phyloP scores from a whole-genome alignment of 2,113 vertebrate species.

The Taurulus bubalis region DNA sequence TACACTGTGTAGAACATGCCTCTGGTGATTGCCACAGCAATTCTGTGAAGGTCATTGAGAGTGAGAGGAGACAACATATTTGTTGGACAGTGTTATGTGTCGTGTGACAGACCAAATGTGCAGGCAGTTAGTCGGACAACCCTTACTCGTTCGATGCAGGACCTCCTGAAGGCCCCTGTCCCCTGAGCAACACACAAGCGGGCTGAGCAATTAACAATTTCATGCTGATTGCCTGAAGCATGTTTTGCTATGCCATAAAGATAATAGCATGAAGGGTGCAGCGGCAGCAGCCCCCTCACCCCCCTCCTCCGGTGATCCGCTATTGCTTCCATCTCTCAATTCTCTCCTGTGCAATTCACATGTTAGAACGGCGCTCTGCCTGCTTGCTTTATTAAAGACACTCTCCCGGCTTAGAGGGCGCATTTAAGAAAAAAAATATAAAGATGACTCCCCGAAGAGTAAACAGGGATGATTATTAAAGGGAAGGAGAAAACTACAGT shows the following conservation, averaged over 20 bases:
- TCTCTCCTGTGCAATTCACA: constrained; percentile 80
- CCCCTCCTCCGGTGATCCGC: constrained; percentile 71
- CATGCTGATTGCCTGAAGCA: constrained; percentile 92
- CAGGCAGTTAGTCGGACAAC: constrained; percentile 81
- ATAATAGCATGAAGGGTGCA: constrained; percentile 86
- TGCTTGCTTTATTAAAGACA: constrained; percentile 83
- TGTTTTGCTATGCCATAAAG: constrained; percentile 89
- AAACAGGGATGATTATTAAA: constrained; percentile 87
- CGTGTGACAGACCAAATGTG: constrained; percentile 50
- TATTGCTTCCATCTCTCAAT: constrained; percentile 80
- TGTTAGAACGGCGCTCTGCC: constrained; percentile 75
- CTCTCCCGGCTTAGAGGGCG: constrained; percentile 78
- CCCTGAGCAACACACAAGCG: constrained; percentile 88
- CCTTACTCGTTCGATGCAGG: constrained; percentile 74
- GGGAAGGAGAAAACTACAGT: constrained; percentile 80
- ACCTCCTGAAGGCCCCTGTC: constrained; percentile 87
- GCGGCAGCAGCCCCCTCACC: constrained; percentile 66
- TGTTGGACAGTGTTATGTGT: constrained; percentile 41
- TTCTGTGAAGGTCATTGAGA: constrained; percentile 54
- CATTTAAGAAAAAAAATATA: constrained; percentile 82
- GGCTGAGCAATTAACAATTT: constrained; percentile 94
- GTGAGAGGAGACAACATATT: constrained; percentile 28
- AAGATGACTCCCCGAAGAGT: constrained; percentile 85
- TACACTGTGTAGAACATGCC: constrained; percentile 28
- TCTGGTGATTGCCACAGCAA: constrained; percentile 43